phyloP scores from a whole-genome alignment of 2,888 invertebrate species.

The Branchinecta sandiegonensis region DNA sequence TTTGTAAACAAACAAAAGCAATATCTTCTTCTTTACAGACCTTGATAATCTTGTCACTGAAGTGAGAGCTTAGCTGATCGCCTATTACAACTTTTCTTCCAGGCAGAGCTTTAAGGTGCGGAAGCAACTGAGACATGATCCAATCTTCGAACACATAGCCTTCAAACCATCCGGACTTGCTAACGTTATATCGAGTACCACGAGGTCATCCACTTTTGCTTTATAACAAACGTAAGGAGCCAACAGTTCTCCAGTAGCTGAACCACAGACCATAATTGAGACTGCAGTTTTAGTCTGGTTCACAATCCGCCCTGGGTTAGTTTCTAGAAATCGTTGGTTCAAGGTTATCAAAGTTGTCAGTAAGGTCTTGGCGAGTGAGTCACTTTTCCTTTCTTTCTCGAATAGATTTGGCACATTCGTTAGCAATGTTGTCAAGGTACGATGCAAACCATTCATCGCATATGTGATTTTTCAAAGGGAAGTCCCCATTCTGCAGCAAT shows the following conservation, averaged over 20 bases:
- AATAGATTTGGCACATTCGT: constrained; percentile 28
- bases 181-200: constrained; percentile 33
- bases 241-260: constrained; percentile 32
- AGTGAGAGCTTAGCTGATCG: constrained; percentile 33
- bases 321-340: constrained; percentile 29
- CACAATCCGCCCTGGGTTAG: constrained; percentile 33
- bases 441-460: constrained; percentile 26
- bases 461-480: constrained; percentile 27
- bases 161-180: constrained; percentile 33
- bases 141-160: constrained; percentile 30
- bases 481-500: constrained; percentile 28
- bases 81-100: constrained; percentile 33
- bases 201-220: constrained; percentile 33
- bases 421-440: constrained; percentile 26
- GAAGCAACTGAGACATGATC: constrained; percentile 30
- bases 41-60: constrained; percentile 30
- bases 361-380: constrained; percentile 25
- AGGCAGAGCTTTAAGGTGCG: constrained; percentile 29
- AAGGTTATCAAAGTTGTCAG: constrained; percentile 28
- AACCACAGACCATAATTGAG: constrained; percentile 34
- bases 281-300: constrained; percentile 32
- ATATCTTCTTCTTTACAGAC: constrained; percentile 32
- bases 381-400: constrained; percentile 27
- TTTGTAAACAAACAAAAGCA: constrained; percentile 31
- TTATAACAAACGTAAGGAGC: constrained; percentile 36